Conservation (phyloP, 23 tunicate genomes). For the Oikopleura vanhoeffeni region DNA sequence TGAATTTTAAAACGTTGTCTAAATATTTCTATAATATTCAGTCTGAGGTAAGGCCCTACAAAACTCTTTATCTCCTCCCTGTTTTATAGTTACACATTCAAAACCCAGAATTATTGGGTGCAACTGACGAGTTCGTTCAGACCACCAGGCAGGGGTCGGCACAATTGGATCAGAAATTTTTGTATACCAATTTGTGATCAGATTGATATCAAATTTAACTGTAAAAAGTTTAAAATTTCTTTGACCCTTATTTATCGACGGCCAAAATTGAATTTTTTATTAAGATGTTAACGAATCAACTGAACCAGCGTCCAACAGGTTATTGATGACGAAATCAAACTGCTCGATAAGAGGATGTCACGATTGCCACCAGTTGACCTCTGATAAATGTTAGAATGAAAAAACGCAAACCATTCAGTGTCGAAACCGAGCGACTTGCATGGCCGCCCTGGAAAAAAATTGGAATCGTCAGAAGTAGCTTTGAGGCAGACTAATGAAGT, state of each 20-base stretch:
- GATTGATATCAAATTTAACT: too few relatives aligned
- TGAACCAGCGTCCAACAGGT: background rate
- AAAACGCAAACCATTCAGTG: background rate
- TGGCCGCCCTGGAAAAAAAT: background rate
- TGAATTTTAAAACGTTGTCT: too few relatives aligned
- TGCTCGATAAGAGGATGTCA: background rate
- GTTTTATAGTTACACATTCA: too few relatives aligned
- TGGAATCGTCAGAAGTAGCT: background rate
- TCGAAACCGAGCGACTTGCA: background rate
- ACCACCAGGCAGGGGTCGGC: too few relatives aligned
- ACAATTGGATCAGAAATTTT: too few relatives aligned
- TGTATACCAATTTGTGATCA: too few relatives aligned
- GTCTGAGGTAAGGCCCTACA: too few relatives aligned
- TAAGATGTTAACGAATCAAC: background rate
- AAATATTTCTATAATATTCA: too few relatives aligned
- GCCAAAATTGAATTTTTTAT: background rate
- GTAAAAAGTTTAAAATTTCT: too few relatives aligned
- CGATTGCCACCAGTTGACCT: background rate
- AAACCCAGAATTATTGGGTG: too few relatives aligned
- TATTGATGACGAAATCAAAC: constrained; percentile 8
- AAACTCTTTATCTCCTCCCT: too few relatives aligned
- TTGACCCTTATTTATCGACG: background rate
- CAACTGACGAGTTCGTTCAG: too few relatives aligned
- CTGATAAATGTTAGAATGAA: background rate
- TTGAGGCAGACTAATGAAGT: background rate